A percentile compares a stretch with the other conserved stretches of the same genome.
Conservation (phyloP, 1,140 invertebrate genomes). For the Tetramorium simillimum region DNA sequence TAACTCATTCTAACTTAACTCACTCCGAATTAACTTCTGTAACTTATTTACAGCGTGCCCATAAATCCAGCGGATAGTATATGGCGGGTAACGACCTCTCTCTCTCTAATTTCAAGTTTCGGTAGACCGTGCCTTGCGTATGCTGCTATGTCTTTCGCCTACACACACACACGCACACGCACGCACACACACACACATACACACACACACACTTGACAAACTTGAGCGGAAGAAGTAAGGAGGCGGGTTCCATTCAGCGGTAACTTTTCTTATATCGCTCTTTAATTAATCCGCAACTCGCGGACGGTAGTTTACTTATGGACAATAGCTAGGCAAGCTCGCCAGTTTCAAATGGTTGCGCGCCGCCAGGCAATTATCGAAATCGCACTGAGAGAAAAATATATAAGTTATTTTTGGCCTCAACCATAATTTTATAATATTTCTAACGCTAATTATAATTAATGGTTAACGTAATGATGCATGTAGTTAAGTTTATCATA, state of each 20-base stretch:
- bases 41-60: constrained; percentile 20
- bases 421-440: too few relatives aligned
- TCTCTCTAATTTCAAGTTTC: constrained; percentile 30
- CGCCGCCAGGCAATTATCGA: neutral
- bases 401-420: too few relatives aligned
- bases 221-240: neutral
- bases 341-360: neutral
- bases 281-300: neutral
- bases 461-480: too few relatives aligned
- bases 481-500: too few relatives aligned
- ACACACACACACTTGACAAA: too few relatives aligned
- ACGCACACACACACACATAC: too few relatives aligned
- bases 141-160: neutral
- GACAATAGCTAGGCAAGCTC: neutral
- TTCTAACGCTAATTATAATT: too few relatives aligned
- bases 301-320: neutral
- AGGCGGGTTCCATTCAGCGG: neutral
- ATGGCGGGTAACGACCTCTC: constrained; percentile 12
- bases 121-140: neutral
- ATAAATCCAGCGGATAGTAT: constrained; percentile 22
- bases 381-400: neutral
- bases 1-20: constrained; percentile 13
- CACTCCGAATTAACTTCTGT: constrained; percentile 8
- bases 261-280: constrained; percentile 1
- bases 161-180: too few relatives aligned